Base-by-base conservation (phyloP, 2,888 invertebrate genomes). In the Hartigia nigra region DNA sequence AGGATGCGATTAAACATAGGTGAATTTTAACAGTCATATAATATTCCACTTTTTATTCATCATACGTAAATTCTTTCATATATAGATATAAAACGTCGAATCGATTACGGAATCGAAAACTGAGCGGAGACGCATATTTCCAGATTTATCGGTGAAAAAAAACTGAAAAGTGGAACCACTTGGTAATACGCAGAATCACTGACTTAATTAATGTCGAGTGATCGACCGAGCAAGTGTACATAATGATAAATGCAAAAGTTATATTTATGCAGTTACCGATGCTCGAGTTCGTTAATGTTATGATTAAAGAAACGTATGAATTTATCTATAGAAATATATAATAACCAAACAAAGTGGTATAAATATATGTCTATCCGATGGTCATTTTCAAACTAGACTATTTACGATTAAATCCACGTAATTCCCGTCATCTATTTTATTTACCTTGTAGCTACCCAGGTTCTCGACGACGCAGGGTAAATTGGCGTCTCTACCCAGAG, bases 401-500 rank as follows among this genome's bases (percentile, higher is more conserved):
- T 55, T 55, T 1, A 55, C 23, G 55, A 55, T 55, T 23, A 55
- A 55, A 9, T 2, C 9, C 23, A 23, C 23, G 23, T 55, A 39
- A 39, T 4, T 39, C 5, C 14, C 14, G 4, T 39, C 1, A 39
- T 14, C 14, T 4, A 39, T 39, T 39, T 55, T 9, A 55, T 23
- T 92, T 92, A 97, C 97, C 95, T 97, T 97, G 90, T 97, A 97
- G 80, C 95, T 95, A 86, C 97, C 97, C 87, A 98, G 95, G 91
- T 97, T 97, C 90, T 97, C 96, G 81, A 98, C 97, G 83, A 97
- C 97, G 91, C 98, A 98, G 31, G 97, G 97, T 86, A 98, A 93
- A 91, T 96, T 97, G 84, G 97, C 97, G 91, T 98, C 97, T 86
- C 97, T 93, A 84, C 97, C 97, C 78, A 97, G 94, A 76, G 97